Evolutionary conservation across 2,797 vertebrate species (phyloP), one percentile per base, ranked within the genome.

Genomic region (Tapirus indicus): DNA sequence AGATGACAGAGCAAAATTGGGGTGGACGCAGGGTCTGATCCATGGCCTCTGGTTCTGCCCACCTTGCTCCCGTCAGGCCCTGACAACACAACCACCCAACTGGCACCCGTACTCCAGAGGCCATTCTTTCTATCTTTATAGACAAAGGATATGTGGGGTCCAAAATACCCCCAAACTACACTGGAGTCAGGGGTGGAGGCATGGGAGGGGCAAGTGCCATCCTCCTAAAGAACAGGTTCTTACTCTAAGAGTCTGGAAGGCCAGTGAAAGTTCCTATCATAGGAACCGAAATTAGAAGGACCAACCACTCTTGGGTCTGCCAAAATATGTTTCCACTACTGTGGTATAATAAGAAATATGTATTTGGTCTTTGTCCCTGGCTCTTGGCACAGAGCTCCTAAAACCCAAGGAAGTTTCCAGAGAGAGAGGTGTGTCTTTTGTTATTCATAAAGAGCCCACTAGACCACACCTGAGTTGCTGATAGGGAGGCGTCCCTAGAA

Each of bases 141-240:
- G 18, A 66, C 35, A 84, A 83, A 44, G 35, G 32, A 32, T 5
- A 82, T 0, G 9, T 7, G 44, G 32, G 4, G 5, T 35, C n/a
- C 47, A n/a, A 74, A 69, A 80, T 80, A n/a, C 29, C 60, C 47
- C 77, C 68, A 32, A 8, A 77, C n/a, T 32, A 9, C 9, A 2
- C 11, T 49, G 5, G 25, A 69, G 72, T 88, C 21, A 20, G 62
- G 23, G 72, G 29, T 14, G 1, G 58, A 21, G 2, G n/a, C 60
- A 11, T 2, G 41, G 13, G 2, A 47, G 10, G 18, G 44, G 38
- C 23, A 5, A 0, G 29, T 14, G 0, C 60, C 9, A n/a, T 25
- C 25, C 25, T 41, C 14, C 75, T 69, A n/a, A 41, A 47, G 32
- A 84, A 47, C 21, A 56, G 38, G 32, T 7, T 38, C 23, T n/a